Percentiles rank a stretch among this genome's conserved stretches.
These are phyloP conservation scores for Ditylenchus weischeri DNA, from an alignment of 2,888 invertebrate genomes.

Conservation along the genomic window DNA sequence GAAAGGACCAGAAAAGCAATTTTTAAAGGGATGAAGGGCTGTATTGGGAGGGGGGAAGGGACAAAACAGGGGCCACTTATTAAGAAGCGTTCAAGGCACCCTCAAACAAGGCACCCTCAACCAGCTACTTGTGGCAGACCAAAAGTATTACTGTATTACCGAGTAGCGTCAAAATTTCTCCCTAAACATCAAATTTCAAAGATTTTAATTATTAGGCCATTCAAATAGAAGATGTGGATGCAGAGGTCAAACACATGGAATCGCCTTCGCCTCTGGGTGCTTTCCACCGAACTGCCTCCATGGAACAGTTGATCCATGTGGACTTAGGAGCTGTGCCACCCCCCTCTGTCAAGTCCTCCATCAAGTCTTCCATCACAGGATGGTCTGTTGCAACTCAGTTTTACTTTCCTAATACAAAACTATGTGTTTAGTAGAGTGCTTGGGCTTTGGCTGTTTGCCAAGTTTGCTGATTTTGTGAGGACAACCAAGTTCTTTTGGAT, in stretches of 20 bases:
- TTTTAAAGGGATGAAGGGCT: no score
- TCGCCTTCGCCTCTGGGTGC: not conserved
- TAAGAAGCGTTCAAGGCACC: no score
- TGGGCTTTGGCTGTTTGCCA: no score
- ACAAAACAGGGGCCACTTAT: no score
- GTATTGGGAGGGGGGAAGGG: no score
- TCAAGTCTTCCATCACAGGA: not conserved
- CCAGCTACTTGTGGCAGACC: no score
- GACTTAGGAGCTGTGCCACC: not conserved
- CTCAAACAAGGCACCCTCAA: no score
- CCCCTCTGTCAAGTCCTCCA: conserved; percentile 1
- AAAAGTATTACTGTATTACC: no score
- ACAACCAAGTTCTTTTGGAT: conserved; percentile 42
- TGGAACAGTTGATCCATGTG: conserved; percentile 7
- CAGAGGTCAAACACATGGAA: not conserved
- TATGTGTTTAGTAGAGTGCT: no score
- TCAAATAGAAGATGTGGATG: conserved; percentile 28
- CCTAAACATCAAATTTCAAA: not conserved
- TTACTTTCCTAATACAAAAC: conserved; percentile 6
- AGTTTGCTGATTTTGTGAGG: conserved; percentile 15
- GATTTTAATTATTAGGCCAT: conserved; percentile 19
- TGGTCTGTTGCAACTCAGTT: not conserved
- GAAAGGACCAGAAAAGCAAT: no score
- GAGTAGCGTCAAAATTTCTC: not conserved
- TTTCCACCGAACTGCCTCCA: conserved; percentile 5